These are phyloP conservation scores for Alces alces DNA, from an alignment of 2,113 vertebrate genomes.

Conservation along the genomic window DNA sequence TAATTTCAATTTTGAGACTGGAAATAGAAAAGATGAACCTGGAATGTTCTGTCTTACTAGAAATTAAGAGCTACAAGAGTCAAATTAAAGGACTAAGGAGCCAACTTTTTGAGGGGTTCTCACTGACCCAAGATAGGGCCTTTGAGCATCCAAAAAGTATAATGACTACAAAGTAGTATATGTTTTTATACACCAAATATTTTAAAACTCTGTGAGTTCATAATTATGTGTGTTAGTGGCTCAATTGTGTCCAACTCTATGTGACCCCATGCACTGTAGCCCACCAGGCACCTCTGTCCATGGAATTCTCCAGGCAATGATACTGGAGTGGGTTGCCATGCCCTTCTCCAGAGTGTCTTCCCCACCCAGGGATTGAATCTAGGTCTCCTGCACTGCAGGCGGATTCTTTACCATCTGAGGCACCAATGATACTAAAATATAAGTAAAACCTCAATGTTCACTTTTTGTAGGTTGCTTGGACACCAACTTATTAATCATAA, in stretches of 20 bases:
- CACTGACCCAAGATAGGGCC: background rate
- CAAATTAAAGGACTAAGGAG: background rate
- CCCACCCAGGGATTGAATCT: background rate
- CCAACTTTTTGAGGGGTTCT: background rate
- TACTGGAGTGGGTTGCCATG: background rate
- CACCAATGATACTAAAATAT: background rate
- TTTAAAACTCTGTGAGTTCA: background rate
- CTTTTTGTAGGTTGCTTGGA: constrained; percentile 30
- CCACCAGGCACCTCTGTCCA: background rate
- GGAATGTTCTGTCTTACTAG: background rate
- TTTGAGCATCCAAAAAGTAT: background rate
- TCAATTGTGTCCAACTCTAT: background rate
- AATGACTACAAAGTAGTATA: background rate
- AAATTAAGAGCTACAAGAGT: background rate
- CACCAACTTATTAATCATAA: constrained; percentile 13
- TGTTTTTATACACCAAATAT: background rate
- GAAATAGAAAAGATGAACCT: constrained; percentile 21
- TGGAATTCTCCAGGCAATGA: background rate
- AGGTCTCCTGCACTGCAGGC: background rate
- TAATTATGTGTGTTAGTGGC: background rate
- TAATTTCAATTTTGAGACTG: background rate
- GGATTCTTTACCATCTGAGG: background rate
- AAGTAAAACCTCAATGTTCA: background rate
- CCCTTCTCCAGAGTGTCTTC: background rate
- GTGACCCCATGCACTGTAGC: background rate